Percentiles rank a stretch among this genome's conserved stretches.
Conservation (phyloP, 2,888 invertebrate species). For the Hemaris fuciformis region DNA sequence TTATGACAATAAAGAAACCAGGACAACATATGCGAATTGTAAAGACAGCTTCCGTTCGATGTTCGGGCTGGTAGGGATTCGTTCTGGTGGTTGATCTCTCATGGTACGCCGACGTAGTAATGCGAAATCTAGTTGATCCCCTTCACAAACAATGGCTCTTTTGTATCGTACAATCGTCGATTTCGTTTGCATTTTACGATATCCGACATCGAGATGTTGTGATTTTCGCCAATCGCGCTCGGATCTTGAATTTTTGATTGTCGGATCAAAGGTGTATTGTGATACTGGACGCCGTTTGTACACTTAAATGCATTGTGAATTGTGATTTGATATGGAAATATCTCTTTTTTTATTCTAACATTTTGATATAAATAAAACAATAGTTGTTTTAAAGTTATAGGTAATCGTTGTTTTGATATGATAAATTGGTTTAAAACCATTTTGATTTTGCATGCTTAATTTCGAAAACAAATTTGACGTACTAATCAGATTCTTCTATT, state of each 20-base stretch:
- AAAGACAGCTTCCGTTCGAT: conserved; percentile 47
- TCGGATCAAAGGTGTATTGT: conserved; percentile 24
- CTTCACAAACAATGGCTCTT: conserved; percentile 56
- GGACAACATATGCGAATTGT: conserved; percentile 45
- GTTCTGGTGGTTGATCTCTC: conserved; percentile 23
- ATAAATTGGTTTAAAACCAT: not conserved
- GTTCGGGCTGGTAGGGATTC: conserved; percentile 31
- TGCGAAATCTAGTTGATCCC: conserved; percentile 31
- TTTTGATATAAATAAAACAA: no score
- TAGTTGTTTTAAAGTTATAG: no score
- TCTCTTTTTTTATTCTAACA: not conserved
- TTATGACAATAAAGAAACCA: conserved; percentile 55
- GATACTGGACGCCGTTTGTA: not conserved
- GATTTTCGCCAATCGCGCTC: conserved; percentile 32
- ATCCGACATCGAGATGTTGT: conserved; percentile 36
- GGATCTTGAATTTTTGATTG: conserved; percentile 25
- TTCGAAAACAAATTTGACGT: not conserved
- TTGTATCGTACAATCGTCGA: conserved; percentile 48
- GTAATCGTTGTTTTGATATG: no score
- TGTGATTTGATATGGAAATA: not conserved
- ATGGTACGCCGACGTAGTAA: conserved; percentile 25
- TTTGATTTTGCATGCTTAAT: not conserved
- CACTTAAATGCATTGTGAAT: not conserved
- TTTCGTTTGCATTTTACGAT: conserved; percentile 53
- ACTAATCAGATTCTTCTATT: not conserved